These are phyloP conservation scores for Thyatira batis DNA, from an alignment of 2,888 invertebrate genomes.

Conservation along the genomic window DNA sequence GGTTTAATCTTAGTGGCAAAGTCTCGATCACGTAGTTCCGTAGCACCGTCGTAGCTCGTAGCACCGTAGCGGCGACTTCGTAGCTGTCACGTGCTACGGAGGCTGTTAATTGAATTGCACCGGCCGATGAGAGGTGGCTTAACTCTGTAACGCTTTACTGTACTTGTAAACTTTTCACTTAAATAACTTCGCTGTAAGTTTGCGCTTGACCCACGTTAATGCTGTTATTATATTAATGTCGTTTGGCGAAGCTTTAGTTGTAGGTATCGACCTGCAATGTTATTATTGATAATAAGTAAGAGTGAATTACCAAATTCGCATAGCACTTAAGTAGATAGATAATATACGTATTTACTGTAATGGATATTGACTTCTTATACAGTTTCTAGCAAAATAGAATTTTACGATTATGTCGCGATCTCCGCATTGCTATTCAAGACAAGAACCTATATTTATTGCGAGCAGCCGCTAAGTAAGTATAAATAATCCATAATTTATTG, in stretches of 20 bases:
- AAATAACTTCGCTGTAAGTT: constrained; percentile 31
- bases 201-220: constrained; percentile 26
- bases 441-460: constrained; percentile 31
- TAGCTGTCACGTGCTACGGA: constrained; percentile 52
- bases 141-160: constrained; percentile 24
- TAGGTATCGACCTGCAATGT: neutral
- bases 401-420: constrained; percentile 35
- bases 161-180: constrained; percentile 40
- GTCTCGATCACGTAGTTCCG: constrained; percentile 34
- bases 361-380: neutral
- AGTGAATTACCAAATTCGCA: neutral
- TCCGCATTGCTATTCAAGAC: constrained; percentile 46
- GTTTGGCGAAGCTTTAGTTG: neutral
- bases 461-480: constrained; percentile 39
- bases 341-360: neutral
- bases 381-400: constrained; percentile 11
- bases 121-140: constrained; percentile 51
- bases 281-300: neutral
- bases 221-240: constrained; percentile 16
- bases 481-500: constrained; percentile 55
- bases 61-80: constrained; percentile 30
- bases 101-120: constrained; percentile 59
- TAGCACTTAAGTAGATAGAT: too few species aligned
- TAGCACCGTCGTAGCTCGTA: constrained; percentile 19
- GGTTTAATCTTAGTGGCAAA: constrained; percentile 25